Evolutionary conservation across 37 sponge, comb jelly and placozoan genomes (phyloP), one percentile per base, ranked within the genome.

Genomic region (Spongia lamella): DNA sequence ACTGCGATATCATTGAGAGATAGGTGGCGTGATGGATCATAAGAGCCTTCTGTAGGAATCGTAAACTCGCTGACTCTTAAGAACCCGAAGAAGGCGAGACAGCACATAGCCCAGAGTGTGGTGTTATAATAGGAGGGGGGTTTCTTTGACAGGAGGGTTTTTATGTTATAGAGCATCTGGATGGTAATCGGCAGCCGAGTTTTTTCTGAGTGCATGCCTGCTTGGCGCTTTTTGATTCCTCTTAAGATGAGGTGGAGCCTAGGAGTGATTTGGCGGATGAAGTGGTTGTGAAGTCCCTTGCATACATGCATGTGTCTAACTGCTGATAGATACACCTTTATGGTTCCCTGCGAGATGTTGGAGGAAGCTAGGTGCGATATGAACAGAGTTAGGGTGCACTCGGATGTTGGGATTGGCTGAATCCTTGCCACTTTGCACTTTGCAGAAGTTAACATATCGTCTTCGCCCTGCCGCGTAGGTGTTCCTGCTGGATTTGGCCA

Each of bases 351-450:
- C 31, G 24, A 1, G 4, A 72, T 31, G n/a, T n/a, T n/a, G 6
- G 24, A 5, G 9, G 11, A 2, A 0, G 66, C 2, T 16, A 81
- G 64, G 33, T 63, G 19, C 20, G 56, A 17, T 14, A 17, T 11
- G 36, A 81, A 72, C 15, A 63, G 35, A 1, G 2, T 20, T 1
- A 72, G 57, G 25, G 65, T 43, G 3, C 7, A 26, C 5, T n/a
- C 61, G 36, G 81, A 80, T 11, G 81, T 55, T 7, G 81, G 81
- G 51, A 61, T 35, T 21, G 64, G 81, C 17, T 19, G 68, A 33
- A 72, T 29, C 17, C 53, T n/a, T n/a, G n/a, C n/a, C n/a, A n/a
- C n/a, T 6, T 54, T 38, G 34, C 16, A 5, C 1, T 3, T 21
- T 14, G 74, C 73, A 63, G 59, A 81, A 72, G 35, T 38, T 27